phyloP scores from a whole-genome alignment of 2,888 invertebrate genomes.

The Phorcus lineatus region DNA sequence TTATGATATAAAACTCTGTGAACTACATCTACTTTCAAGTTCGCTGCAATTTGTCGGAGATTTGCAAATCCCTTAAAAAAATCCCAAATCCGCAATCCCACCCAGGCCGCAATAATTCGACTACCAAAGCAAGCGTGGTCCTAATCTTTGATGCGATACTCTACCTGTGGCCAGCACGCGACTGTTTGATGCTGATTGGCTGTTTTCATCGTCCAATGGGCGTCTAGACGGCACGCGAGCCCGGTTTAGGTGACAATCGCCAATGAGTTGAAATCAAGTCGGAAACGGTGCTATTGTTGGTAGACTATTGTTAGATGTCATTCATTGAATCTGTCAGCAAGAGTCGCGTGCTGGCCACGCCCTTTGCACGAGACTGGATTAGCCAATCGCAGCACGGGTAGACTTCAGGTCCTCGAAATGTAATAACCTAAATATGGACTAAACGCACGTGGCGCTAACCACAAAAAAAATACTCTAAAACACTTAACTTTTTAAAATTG shows the following conservation, averaged over 20 bases:
- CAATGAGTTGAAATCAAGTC: conserved; percentile 7
- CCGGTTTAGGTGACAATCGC: neutral
- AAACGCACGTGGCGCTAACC: neutral
- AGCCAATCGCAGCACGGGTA: conserved; percentile 10
- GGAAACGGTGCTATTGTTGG: conserved; percentile 12
- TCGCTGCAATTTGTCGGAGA: no score
- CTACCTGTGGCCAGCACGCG: neutral
- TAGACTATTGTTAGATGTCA: neutral
- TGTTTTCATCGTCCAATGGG: neutral
- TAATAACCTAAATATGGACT: neutral
- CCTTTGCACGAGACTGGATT: neutral
- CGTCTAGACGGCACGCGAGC: neutral
- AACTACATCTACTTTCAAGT: no score
- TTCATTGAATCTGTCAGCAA: neutral
- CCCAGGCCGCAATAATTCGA: no score
- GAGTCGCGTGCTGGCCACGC: conserved; percentile 13
- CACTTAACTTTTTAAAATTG: neutral
- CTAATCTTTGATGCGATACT: neutral
- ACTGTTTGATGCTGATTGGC: conserved; percentile 6
- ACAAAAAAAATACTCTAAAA: neutral
- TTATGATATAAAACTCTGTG: no score
- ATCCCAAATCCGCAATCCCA: no score
- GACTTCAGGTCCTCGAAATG: neutral
- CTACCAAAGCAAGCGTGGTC: neutral
- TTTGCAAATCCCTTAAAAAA: no score